A percentile compares a stretch with the other conserved stretches of the same genome.
phyloP scores from a whole-genome alignment of 2,113 vertebrate species.

The Notarius lentiginosus region DNA sequence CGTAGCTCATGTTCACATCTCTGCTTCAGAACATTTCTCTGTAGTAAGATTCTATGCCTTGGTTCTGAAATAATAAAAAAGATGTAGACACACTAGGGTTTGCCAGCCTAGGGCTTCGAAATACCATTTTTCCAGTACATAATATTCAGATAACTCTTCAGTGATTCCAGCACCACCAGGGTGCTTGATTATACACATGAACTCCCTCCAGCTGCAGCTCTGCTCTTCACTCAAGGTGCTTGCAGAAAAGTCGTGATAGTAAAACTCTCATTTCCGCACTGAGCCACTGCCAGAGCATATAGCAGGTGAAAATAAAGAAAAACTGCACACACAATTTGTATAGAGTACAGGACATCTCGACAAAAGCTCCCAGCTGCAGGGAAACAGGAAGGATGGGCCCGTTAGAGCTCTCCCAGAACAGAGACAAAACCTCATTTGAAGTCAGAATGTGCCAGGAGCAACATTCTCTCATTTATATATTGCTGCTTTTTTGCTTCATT shows the following conservation, averaged over 20 bases:
- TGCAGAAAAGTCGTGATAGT: background rate
- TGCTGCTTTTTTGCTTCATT: constrained; percentile 25
- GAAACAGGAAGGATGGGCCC: background rate
- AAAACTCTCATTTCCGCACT: constrained; percentile 8
- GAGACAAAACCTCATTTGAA: background rate
- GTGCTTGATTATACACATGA: constrained; percentile 27
- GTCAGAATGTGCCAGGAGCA: background rate
- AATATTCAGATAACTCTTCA: constrained; percentile 3
- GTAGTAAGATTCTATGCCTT: background rate
- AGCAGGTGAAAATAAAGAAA: constrained; percentile 7
- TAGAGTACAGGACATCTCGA: background rate
- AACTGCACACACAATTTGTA: constrained; percentile 7
- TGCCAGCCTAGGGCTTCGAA: background rate
- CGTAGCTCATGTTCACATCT: background rate
- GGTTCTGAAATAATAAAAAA: constrained; percentile 33
- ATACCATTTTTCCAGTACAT: constrained; percentile 26
- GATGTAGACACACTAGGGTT: constrained; percentile 11
- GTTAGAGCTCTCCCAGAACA: constrained; percentile 3
- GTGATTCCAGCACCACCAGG: background rate
- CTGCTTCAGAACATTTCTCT: background rate
- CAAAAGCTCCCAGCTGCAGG: background rate
- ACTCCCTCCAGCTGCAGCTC: constrained; percentile 1
- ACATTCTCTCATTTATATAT: constrained; percentile 5
- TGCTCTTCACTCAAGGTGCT: background rate
- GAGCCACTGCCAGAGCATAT: background rate